These are phyloP conservation scores for Fregata magnificens DNA, from an alignment of 2,113 vertebrate genomes.

Conservation along the genomic window DNA sequence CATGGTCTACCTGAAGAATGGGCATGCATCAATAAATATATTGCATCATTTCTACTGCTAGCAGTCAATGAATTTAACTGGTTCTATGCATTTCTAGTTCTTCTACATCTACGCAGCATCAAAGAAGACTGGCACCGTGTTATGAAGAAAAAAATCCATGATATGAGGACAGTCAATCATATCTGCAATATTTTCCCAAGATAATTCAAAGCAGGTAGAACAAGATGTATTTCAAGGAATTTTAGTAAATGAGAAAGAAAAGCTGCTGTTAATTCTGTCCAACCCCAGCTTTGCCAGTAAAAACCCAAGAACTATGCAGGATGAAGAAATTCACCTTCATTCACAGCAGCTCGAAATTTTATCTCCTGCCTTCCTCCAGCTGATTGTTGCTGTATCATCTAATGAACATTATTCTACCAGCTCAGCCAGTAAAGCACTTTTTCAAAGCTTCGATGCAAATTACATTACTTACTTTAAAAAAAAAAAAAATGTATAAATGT, in stretches of 20 bases:
- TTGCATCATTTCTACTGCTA: neutral
- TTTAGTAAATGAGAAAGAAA: neutral
- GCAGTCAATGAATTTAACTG: neutral
- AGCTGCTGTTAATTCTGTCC: neutral
- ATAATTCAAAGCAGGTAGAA: neutral
- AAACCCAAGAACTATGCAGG: neutral
- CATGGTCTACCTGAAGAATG: neutral
- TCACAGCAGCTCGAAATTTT: neutral
- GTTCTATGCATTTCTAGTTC: neutral
- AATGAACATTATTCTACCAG: neutral
- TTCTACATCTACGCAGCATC: neutral
- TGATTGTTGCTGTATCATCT: neutral
- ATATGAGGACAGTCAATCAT: neutral
- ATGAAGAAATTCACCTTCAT: neutral
- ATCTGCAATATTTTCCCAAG: neutral
- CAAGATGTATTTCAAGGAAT: neutral
- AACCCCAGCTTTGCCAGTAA: neutral
- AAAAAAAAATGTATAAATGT: neutral
- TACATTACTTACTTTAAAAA: neutral
- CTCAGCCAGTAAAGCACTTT: neutral
- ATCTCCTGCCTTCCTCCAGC: neutral
- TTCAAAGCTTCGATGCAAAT: neutral
- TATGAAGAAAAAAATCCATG: neutral
- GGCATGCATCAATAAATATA: neutral
- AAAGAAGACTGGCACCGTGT: neutral